A percentile compares a stretch with the other conserved stretches of the same genome.
phyloP scores from a whole-genome alignment of 2,113 vertebrate species.

The Prunella fulvescens region DNA sequence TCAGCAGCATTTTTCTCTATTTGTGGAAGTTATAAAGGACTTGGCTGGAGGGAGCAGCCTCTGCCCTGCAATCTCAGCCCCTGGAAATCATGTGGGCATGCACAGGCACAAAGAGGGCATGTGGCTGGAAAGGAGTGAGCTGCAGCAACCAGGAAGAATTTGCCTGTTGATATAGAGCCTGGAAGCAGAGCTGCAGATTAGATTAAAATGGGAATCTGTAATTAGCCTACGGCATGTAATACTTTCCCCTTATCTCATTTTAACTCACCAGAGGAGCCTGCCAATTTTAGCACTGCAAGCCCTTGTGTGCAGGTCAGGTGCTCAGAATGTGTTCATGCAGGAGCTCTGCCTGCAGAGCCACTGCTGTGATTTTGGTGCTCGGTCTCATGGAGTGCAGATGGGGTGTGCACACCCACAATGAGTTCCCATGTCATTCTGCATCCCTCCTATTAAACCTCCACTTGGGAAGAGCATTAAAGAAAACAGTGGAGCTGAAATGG shows the following conservation, averaged over 20 bases:
- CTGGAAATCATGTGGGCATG: neutral
- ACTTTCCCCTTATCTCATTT: slow-evolving; percentile 32
- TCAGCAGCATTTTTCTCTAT: neutral
- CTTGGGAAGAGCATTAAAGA: neutral
- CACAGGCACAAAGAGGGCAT: neutral
- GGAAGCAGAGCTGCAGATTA: neutral
- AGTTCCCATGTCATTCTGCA: neutral
- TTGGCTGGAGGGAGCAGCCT: neutral
- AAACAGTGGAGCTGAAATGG: neutral
- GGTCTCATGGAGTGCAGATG: rapidly evolving
- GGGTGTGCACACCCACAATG: neutral
- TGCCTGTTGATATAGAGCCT: neutral
- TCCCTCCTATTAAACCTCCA: neutral
- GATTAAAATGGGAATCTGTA: neutral
- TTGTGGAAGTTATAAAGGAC: neutral
- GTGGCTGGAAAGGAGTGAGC: neutral
- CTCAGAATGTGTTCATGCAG: neutral
- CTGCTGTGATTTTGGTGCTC: neutral
- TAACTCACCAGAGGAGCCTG: neutral
- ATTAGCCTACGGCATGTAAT: neutral
- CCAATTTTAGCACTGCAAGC: neutral
- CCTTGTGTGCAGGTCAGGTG: neutral
- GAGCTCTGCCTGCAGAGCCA: neutral
- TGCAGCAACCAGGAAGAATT: neutral
- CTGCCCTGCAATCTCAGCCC: neutral